Base-by-base conservation (phyloP, 2,113 vertebrate genomes). In the Telmatochromis brichardi region DNA sequence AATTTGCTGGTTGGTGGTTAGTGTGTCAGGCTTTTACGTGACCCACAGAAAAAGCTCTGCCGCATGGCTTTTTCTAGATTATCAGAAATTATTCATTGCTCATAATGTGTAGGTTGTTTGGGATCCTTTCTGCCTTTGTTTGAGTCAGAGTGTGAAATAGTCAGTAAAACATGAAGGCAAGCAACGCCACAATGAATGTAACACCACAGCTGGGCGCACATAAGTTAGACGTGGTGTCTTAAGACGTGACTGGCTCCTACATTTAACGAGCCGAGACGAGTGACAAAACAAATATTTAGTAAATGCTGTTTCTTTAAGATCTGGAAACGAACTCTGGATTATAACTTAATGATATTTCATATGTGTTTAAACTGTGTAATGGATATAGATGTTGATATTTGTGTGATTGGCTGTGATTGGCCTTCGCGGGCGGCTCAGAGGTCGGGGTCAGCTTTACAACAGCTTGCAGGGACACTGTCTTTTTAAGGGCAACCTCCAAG, bases 111-210 rank as follows among this genome's bases (percentile, higher is more conserved):
- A 94, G 90, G 92, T 89, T 93, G 91, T 82, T 84, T 45, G 45
- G 82, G 85, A 91, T 92, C 86, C 68, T 92, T 93, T 90, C 51
- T 92, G 54, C 81, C 85, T 92, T 94, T 93, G 86, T 92, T 91
- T 91, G 90, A 93, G 90, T 93, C 93, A 91, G 81, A 93, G 90
- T 71, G 81, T 92, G 84, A 92, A 89, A 80, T 84, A 81, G 88
- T 89, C 90, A 85, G 82, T 92, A 79, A 91, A 90, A 91, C 86
- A 91, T 86, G 51, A 92, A 88, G 85, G 84, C 81, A 86, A 88
- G 71, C 81, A 86, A 53, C 42, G 23, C 80, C 54, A 84, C 42
- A 10, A 80, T 81, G 76, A 90, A 42, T 14, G 42, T 35, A 71
- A 81, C 58, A 57, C 73, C 80, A 63, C 88, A 89, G 65, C 91